A percentile compares a stretch with the other conserved stretches of the same genome.
phyloP scores from a whole-genome alignment of 2,888 invertebrate genomes.

The Cheilosia variabilis region DNA sequence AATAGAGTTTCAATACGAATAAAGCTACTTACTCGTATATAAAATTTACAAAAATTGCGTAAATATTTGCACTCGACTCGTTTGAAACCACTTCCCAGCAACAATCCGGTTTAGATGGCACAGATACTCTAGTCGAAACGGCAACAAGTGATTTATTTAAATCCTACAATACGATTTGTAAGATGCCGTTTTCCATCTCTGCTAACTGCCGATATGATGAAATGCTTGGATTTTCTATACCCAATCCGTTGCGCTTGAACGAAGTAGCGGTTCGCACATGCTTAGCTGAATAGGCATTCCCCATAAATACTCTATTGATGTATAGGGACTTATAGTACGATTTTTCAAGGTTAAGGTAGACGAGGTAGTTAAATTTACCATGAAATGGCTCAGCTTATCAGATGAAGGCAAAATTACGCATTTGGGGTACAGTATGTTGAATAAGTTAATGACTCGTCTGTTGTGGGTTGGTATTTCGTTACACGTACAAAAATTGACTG shows the following conservation, averaged over 20 bases:
- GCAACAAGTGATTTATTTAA: not conserved
- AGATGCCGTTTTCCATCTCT: not conserved
- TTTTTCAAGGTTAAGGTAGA: not conserved
- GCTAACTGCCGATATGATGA: not conserved
- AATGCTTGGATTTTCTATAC: not conserved
- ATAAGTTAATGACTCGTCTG: not conserved
- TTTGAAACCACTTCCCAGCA: not conserved
- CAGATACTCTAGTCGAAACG: conserved; percentile 7
- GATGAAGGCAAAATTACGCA: not conserved
- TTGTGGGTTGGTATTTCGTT: too few species aligned
- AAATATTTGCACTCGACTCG: not conserved
- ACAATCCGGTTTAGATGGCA: conserved; percentile 28
- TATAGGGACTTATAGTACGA: too few species aligned
- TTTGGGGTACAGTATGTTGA: not conserved
- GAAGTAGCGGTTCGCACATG: not conserved
- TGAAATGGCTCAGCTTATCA: not conserved
- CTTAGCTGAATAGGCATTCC: not conserved
- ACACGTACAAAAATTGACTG: too few species aligned
- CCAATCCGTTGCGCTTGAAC: not conserved
- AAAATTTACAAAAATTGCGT: conserved; percentile 9
- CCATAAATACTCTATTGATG: too few species aligned
- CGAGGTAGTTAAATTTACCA: not conserved
- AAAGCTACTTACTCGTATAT: not conserved
- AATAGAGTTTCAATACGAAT: not conserved
- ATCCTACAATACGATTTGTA: conserved; percentile 1